Evolutionary conservation across 2,797 vertebrate genomes (phyloP).

Genomic region (Sebastes reedi): DNA sequence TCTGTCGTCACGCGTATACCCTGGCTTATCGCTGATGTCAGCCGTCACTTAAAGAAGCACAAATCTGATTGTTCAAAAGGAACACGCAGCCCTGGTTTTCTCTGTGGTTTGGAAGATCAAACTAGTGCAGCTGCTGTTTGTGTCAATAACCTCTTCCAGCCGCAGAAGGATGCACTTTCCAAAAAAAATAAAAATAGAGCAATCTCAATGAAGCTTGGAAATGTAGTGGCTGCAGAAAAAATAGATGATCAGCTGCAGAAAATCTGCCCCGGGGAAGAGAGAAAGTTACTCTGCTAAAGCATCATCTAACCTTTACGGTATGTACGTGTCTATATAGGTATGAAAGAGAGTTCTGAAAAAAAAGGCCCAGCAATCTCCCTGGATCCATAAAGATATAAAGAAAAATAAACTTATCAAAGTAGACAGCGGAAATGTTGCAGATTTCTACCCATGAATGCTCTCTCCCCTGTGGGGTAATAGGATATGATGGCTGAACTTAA

Average conservation of each 20-base stretch:
- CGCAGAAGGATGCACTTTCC: background rate
- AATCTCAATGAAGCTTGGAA: background rate
- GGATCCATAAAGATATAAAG: background rate
- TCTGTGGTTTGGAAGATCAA: background rate
- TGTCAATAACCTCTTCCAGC: background rate
- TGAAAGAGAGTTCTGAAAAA: background rate
- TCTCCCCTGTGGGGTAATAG: background rate
- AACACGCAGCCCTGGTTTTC: background rate
- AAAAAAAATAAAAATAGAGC: background rate
- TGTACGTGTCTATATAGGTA: background rate
- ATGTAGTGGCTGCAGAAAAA: background rate
- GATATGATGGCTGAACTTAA: constrained; percentile 14
- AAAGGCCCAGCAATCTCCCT: background rate
- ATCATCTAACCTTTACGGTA: background rate
- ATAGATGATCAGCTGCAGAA: background rate
- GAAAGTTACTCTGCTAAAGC: background rate
- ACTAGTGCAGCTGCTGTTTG: background rate
- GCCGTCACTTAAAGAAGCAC: background rate
- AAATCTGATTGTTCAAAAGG: background rate
- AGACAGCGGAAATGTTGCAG: background rate
- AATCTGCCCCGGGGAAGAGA: background rate
- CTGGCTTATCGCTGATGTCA: background rate
- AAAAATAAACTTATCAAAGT: background rate
- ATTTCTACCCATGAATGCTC: background rate
- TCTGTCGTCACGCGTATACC: background rate